Evolutionary conservation across 2,888 invertebrate genomes (phyloP).

Genomic region (Drosophila tanythrix): DNA sequence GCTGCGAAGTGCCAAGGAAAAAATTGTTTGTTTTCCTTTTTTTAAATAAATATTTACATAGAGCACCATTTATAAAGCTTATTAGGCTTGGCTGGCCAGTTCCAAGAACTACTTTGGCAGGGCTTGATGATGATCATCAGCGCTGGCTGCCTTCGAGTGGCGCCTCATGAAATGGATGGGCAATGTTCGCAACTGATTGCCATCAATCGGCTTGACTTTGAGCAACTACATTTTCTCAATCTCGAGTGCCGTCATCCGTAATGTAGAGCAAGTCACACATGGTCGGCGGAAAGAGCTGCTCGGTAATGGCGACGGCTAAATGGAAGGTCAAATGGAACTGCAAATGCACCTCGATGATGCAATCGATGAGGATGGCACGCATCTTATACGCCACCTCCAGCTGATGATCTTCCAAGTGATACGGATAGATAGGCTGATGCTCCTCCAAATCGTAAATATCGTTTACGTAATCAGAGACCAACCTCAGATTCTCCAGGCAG

Average conservation of each 20-base stretch:
- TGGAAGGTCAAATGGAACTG: constrained; percentile 96
- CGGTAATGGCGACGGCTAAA: constrained; percentile 92
- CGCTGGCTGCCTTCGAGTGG: constrained; percentile 87
- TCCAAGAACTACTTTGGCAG: constrained; percentile 97
- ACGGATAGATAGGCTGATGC: constrained; percentile 87
- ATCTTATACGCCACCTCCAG: constrained; percentile 90
- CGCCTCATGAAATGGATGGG: constrained; percentile 95
- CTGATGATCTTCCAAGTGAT: constrained; percentile 89
- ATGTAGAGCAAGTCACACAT: constrained; percentile 95
- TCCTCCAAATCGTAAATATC: constrained; percentile 95
- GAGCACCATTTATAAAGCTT: constrained; percentile 42
- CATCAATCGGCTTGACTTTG: constrained; percentile 91
- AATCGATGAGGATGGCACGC: constrained; percentile 95
- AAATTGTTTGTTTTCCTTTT: not conserved
- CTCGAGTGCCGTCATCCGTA: constrained; percentile 92
- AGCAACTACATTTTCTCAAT: constrained; percentile 93
- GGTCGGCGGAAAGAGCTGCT: constrained; percentile 96
- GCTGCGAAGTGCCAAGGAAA: not conserved
- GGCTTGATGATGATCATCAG: constrained; percentile 89
- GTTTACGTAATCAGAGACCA: constrained; percentile 94
- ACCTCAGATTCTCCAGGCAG: constrained; percentile 88
- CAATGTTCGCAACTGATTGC: constrained; percentile 93
- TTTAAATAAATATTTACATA: constrained; percentile 26
- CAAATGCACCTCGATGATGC: constrained; percentile 96
- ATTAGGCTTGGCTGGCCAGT: constrained; percentile 89